These are phyloP conservation scores for Andrena haemorrhoa DNA, from an alignment of 2,888 invertebrate species.

Conservation along the genomic window DNA sequence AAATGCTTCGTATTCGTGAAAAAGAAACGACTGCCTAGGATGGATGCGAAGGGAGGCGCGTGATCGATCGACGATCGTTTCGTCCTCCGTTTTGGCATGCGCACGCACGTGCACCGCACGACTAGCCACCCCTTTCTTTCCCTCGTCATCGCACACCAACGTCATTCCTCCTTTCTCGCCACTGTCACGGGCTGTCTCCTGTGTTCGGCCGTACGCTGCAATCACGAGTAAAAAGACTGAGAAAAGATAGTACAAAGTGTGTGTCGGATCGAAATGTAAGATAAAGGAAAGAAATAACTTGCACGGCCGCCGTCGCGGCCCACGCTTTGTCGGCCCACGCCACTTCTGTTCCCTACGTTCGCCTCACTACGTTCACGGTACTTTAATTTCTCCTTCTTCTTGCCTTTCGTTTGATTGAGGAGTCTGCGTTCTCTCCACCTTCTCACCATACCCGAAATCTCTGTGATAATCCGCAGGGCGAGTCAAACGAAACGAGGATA, in stretches of 20 bases:
- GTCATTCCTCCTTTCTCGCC: slow-evolving; percentile 34
- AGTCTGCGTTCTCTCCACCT: slow-evolving; percentile 41
- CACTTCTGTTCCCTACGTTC: slow-evolving; percentile 35
- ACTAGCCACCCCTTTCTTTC: slow-evolving; percentile 51
- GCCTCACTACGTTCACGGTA: slow-evolving; percentile 11
- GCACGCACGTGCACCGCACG: slow-evolving; percentile 70
- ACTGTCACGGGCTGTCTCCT: slow-evolving; percentile 49
- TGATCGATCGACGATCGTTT: slow-evolving; percentile 37
- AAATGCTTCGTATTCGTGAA: too few species aligned
- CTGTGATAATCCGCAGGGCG: slow-evolving; percentile 87
- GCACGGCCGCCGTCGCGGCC: slow-evolving; percentile 17
- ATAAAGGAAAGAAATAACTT: not conserved
- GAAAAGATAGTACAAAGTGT: not conserved
- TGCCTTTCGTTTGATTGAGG: slow-evolving; percentile 44
- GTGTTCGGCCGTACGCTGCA: slow-evolving; percentile 34
- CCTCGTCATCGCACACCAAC: slow-evolving; percentile 43
- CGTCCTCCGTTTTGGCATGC: slow-evolving; percentile 55
- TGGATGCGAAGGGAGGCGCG: too few species aligned
- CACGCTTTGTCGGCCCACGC: slow-evolving; percentile 51
- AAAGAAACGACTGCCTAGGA: too few species aligned
- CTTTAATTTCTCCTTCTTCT: slow-evolving; percentile 13
- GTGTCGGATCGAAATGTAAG: too few species aligned
- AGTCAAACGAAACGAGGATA: slow-evolving; percentile 98
- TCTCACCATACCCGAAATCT: slow-evolving; percentile 67
- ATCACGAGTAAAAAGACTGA: slow-evolving; percentile 6